Base-by-base conservation (phyloP, 2,113 vertebrate genomes). In the Chaetodon trifascialis region DNA sequence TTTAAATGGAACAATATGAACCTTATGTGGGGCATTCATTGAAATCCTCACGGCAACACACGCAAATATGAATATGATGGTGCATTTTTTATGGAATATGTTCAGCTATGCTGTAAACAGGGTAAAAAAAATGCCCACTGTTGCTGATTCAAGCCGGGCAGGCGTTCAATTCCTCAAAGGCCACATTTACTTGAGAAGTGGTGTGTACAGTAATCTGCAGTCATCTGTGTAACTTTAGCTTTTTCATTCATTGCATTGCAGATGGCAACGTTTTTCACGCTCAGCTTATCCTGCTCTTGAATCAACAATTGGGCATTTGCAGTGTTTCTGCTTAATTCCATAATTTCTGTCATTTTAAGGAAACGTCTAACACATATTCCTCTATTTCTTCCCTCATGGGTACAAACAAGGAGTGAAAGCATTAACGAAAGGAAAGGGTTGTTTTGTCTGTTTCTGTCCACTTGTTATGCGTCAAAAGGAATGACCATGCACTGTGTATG, bases 401-500 rank as follows among this genome's bases (percentile, higher is more conserved):
- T 62, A 63, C n/a, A 79, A 25, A 73, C 17, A 56, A 55, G 25
- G 46, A 60, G 74, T 60, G 16, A 59, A 51, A 59, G 38, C 11
- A 40, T 11, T 38, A 36, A 21, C 55, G 14, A 64, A 60, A 60
- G 55, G 19, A 17, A 69, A 64, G 5, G 55, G 0, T n/a, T 6
- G n/a, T 25, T 58, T 85, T 54, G 23, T 46, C 38, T 68, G 11
- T 62, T 12, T 65, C 6, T 47, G 51, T 80, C 19, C 74, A 42
- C 14, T 79, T 76, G 36, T 71, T 78, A 52, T 30, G 25, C 69
- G 51, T 85, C 60, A 64, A 73, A 90, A 88, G 94, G 91, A 94
- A 93, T 91, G 89, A 91, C 79, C 62, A 40, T 64, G 70, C 77
- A 72, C 51, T 82, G 89, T 85, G 80, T 90, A 79, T 65, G 84